Conservation (phyloP, 2,888 invertebrate genomes). For the Phymatocera aterrima region DNA sequence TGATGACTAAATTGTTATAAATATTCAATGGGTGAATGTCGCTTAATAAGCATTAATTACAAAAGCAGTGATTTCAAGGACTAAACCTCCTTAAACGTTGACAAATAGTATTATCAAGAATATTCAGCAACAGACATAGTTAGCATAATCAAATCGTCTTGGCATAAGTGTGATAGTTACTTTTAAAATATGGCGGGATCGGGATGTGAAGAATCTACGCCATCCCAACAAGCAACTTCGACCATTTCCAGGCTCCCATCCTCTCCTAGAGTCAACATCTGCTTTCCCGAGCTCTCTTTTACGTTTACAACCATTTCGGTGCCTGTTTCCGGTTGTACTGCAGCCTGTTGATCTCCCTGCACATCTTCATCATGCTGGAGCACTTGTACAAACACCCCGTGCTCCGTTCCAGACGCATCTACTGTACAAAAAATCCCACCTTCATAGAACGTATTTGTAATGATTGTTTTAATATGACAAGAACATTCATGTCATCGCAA, state of each 20-base stretch:
- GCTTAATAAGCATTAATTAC: no score
- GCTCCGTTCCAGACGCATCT: conserved; percentile 49
- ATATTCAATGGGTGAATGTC: no score
- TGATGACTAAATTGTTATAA: no score
- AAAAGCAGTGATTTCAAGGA: no score
- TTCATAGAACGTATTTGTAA: not conserved
- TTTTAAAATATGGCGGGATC: conserved; percentile 48
- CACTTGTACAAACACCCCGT: conserved; percentile 58
- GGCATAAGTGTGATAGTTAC: not conserved
- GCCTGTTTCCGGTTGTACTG: not conserved
- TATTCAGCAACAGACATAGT: not conserved
- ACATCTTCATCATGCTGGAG: conserved; percentile 56
- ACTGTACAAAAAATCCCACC: conserved; percentile 45
- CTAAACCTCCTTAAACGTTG: not conserved
- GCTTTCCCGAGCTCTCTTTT: conserved; percentile 59
- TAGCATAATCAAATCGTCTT: not conserved
- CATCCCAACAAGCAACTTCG: conserved; percentile 63
- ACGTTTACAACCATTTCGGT: conserved; percentile 48
- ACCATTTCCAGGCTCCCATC: conserved; percentile 72
- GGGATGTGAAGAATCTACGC: conserved; percentile 49
- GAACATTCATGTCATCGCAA: not conserved
- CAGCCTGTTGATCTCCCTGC: conserved; percentile 48
- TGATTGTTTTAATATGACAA: not conserved
- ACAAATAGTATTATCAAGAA: not conserved
- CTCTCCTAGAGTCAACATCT: conserved; percentile 68